Conservation (phyloP, 2,797 vertebrate species). For the Darevskia nairensis region DNA sequence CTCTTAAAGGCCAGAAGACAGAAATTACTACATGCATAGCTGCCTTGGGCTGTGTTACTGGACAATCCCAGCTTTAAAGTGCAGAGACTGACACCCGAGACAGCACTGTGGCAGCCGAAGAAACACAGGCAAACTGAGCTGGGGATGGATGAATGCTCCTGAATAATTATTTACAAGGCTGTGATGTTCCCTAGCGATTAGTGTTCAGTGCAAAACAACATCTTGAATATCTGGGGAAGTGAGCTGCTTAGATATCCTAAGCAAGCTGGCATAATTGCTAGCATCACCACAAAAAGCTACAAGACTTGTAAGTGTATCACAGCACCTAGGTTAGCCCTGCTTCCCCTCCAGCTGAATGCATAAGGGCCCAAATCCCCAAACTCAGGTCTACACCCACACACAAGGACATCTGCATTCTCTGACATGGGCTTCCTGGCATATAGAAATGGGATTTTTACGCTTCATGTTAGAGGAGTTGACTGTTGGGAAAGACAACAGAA, state of each 20-base stretch:
- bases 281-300: background rate
- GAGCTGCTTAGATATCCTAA: background rate
- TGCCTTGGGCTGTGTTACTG: background rate
- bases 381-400: too few species aligned
- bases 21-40: too few species aligned
- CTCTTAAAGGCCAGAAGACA: background rate
- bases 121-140: background rate
- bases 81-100: background rate
- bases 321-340: background rate
- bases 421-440: background rate
- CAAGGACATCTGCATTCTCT: background rate
- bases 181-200: background rate
- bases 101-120: background rate
- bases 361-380: background rate
- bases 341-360: background rate
- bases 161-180: background rate
- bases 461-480: background rate
- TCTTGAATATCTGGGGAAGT: background rate
- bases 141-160: background rate
- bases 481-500: background rate
- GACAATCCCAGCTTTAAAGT: background rate
- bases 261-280: background rate
- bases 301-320: background rate
- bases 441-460: background rate
- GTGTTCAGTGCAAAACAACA: background rate